Evolutionary conservation across 2,113 vertebrate genomes (phyloP), one percentile per base, ranked within the genome.

Genomic region (Onychostoma macrolepis): DNA sequence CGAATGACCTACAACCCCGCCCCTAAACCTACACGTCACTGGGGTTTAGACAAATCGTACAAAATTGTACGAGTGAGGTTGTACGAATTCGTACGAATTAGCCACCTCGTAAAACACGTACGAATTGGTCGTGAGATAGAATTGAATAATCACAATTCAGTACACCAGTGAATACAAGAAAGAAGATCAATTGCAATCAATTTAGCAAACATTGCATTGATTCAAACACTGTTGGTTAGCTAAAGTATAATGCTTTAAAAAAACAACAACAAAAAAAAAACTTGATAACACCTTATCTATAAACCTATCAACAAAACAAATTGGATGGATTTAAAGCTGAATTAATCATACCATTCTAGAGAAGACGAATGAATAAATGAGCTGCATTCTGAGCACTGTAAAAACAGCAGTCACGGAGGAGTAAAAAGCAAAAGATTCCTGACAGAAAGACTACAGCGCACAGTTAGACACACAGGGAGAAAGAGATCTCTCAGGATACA

Each of bases 401-500:
- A 79, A 56, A 80, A 43, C 63, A 50, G 21, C 48, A 78, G 48
- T 24, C 81, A 50, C 58, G 15, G 33, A 80, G 4, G 33, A 72
- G 69, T 38, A 38, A 7, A 78, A 43, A 38, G 43, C 45, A 78
- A 63, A 43, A 26, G 74, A 58, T 75, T 69, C 1, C 26, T 30
- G 26, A 67, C 6, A 33, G 69, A 4, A 82, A 76, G 30, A 50
- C 26, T 30, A 72, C n/a, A 61, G 56, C 79, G 38, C 79, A 82
- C 63, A 67, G 79, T 41, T 26, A 76, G 33, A 71, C 17, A 48
- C 56, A 84, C 26, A 69, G 11, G 43, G 86, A 84, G 56, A 74
- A 41, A 71, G 45, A 84, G 78, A 69, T 78, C 77, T 81, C 41
- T 61, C 74, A 63, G 78, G 78, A 88, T 41, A 61, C 79, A 80